These are phyloP conservation scores for Pterostichus madidus DNA, from an alignment of 2,888 invertebrate genomes.

Conservation along the genomic window DNA sequence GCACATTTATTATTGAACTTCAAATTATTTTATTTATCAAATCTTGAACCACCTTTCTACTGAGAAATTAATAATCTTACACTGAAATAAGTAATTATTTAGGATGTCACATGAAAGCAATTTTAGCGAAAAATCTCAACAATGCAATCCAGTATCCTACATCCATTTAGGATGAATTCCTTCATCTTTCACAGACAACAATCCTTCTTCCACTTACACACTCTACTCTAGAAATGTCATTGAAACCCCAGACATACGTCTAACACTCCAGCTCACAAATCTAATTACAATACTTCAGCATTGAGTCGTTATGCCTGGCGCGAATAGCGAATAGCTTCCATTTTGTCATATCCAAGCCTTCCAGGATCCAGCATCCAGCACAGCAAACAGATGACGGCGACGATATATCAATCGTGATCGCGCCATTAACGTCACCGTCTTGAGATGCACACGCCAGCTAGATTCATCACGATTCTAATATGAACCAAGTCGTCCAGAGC, in stretches of 20 bases:
- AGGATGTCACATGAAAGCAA: conserved; percentile 11
- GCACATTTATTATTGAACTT: no score
- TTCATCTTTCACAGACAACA: conserved; percentile 31
- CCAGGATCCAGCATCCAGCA: background rate
- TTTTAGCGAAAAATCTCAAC: conserved; percentile 22
- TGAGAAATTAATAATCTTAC: no score
- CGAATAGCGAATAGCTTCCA: conserved; percentile 50
- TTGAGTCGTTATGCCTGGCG: conserved; percentile 51
- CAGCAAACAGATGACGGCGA: conserved; percentile 52
- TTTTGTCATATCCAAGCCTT: conserved; percentile 32
- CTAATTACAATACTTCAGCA: conserved; percentile 56
- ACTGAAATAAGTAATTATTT: no score
- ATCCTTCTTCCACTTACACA: conserved; percentile 50
- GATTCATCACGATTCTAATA: conserved; percentile 66
- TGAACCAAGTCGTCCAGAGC: conserved; percentile 7
- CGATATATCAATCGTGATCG: conserved; percentile 63
- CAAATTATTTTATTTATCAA: no score
- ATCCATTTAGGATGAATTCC: conserved; percentile 12
- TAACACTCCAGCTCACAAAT: conserved; percentile 44
- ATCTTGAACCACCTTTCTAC: no score
- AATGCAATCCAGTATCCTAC: conserved; percentile 15
- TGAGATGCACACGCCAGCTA: conserved; percentile 44
- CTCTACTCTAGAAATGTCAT: conserved; percentile 22
- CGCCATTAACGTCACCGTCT: conserved; percentile 61
- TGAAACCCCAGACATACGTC: background rate